Percentiles rank a stretch among this genome's conserved stretches.
Evolutionary conservation across 2,797 vertebrate species (phyloP).

Genomic region (Carcharodon carcharias): DNA sequence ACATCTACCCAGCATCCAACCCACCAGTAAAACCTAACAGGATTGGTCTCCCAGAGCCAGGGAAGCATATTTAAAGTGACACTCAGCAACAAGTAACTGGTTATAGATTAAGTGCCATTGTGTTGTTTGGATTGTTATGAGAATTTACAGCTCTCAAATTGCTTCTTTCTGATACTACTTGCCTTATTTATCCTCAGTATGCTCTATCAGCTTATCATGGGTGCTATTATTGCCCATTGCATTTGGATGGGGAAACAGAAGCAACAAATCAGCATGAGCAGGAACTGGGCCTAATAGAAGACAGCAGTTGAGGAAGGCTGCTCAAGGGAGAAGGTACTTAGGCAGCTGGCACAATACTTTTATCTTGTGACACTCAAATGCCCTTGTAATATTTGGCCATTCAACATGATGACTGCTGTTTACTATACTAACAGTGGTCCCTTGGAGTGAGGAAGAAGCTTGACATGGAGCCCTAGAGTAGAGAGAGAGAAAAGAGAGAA

Average conservation of each 20-base stretch:
- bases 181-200: not conserved
- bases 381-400: not conserved
- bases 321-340: not conserved
- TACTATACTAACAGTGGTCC: not conserved
- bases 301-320: not conserved
- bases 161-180: not conserved
- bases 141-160: not conserved
- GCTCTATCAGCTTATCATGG: not conserved
- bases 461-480: too few relatives aligned
- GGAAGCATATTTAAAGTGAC: not conserved
- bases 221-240: not conserved
- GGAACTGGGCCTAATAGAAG: not conserved
- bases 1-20: not conserved
- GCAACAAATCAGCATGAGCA: not conserved
- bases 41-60: not conserved
- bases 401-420: not conserved
- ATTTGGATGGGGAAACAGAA: not conserved
- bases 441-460: too few relatives aligned
- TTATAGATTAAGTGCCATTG: not conserved
- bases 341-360: not conserved
- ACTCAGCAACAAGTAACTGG: not conserved
- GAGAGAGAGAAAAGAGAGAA: too few relatives aligned
- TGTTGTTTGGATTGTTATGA: not conserved
- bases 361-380: not conserved
- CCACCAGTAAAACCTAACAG: not conserved